Conservation (phyloP, 2,888 invertebrate species). For the Panzeria rudis region DNA sequence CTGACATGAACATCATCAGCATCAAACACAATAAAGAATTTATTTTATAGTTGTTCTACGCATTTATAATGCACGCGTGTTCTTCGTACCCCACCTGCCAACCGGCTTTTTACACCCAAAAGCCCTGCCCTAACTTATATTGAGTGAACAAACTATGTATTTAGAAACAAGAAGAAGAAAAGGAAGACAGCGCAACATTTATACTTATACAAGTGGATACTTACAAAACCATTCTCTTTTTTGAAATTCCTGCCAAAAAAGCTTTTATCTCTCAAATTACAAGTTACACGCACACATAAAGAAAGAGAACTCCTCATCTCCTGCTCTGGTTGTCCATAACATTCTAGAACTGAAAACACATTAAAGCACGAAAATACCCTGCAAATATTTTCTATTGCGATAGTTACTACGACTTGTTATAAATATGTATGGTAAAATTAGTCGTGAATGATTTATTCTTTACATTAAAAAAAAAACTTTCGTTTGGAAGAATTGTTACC, state of each 20-base stretch:
- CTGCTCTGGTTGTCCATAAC: not conserved
- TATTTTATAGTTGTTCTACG: conserved; percentile 12
- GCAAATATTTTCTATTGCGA: not conserved
- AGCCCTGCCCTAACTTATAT: conserved; percentile 59
- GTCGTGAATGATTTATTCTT: too few species aligned
- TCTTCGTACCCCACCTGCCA: conserved; percentile 40
- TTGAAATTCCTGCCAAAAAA: conserved; percentile 70
- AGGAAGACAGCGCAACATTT: conserved; percentile 14
- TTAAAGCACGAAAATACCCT: not conserved
- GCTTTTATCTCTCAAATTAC: conserved; percentile 51
- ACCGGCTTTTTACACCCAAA: conserved; percentile 36
- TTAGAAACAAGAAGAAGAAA: conserved; percentile 4
- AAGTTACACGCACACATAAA: conserved; percentile 1
- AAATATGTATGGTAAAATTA: too few species aligned
- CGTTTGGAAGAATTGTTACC: too few species aligned
- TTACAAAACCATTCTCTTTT: conserved; percentile 53
- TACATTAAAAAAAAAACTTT: too few species aligned
- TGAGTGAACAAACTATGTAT: conserved; percentile 8
- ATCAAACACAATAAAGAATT: not conserved
- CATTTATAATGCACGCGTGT: conserved; percentile 46
- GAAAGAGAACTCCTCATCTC: not conserved
- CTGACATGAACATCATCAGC: conserved; percentile 10
- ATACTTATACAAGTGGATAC: conserved; percentile 28
- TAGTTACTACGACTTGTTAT: too few species aligned
- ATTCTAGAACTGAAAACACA: not conserved